Evolutionary conservation across 2,113 vertebrate species (phyloP).

Genomic region (Sorex fumeus): DNA sequence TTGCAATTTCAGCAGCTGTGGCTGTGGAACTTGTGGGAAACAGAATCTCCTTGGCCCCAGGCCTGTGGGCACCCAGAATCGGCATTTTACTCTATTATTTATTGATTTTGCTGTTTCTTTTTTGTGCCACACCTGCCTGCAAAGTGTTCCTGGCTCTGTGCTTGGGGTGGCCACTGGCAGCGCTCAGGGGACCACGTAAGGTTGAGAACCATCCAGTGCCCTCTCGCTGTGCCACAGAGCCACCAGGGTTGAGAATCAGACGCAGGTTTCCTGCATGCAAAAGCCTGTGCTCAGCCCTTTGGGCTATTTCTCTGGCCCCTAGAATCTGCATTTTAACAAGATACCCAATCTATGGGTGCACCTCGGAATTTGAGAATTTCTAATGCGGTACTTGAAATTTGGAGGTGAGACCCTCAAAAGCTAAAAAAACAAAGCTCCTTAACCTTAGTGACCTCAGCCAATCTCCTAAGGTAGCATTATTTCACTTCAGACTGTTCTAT

Average conservation of each 20-base stretch:
- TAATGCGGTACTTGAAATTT: not conserved
- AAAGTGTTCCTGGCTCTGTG: no score
- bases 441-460: conserved; percentile 37
- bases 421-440: conserved; percentile 23
- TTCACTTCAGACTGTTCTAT: not conserved
- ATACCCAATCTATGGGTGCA: not conserved
- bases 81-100: no score
- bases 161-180: no score
- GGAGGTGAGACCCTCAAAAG: not conserved
- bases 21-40: conserved; percentile 11
- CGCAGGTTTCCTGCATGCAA: no score
- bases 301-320: no score
- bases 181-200: no score
- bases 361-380: conserved; percentile 29
- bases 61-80: not conserved
- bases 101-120: no score
- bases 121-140: no score
- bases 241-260: no score
- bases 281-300: no score
- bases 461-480: not conserved
- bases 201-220: no score
- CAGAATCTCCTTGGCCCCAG: not conserved
- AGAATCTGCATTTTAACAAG: conserved; percentile 25
- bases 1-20: not conserved
- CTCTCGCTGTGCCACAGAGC: no score